phyloP scores from a whole-genome alignment of 2,113 vertebrate species.

The Rhinopomastus cyanomelas region DNA sequence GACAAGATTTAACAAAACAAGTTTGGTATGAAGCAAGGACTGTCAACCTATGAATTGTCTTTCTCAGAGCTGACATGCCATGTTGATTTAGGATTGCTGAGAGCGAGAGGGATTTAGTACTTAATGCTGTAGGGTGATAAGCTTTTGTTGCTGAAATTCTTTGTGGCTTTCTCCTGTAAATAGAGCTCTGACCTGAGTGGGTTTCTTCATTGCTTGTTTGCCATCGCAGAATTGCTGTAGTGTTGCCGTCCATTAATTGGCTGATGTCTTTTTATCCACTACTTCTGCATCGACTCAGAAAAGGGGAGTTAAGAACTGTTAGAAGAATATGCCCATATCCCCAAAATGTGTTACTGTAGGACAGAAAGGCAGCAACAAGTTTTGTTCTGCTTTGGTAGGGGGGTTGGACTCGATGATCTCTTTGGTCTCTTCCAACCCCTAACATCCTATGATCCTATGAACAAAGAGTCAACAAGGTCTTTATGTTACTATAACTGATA shows the following conservation, averaged over 20 bases:
- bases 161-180: not conserved
- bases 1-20: not conserved
- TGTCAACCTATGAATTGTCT: not conserved
- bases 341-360: not conserved
- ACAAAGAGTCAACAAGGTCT: not conserved
- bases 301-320: not conserved
- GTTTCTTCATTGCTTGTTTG: not conserved
- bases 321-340: not conserved
- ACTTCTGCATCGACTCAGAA: not conserved
- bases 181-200: not conserved
- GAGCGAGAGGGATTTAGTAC: not conserved
- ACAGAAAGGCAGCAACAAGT: not conserved
- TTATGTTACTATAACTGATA: accelerated
- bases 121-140: accelerated
- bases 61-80: not conserved
- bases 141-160: not conserved
- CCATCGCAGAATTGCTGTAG: not conserved
- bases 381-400: no score
- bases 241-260: not conserved
- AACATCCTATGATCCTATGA: no score
- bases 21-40: not conserved
- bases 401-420: no score
- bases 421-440: no score
- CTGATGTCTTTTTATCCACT: not conserved
- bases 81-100: not conserved